Base-by-base conservation (phyloP, 2,113 vertebrate genomes). In the Nannobrachium achirus region DNA sequence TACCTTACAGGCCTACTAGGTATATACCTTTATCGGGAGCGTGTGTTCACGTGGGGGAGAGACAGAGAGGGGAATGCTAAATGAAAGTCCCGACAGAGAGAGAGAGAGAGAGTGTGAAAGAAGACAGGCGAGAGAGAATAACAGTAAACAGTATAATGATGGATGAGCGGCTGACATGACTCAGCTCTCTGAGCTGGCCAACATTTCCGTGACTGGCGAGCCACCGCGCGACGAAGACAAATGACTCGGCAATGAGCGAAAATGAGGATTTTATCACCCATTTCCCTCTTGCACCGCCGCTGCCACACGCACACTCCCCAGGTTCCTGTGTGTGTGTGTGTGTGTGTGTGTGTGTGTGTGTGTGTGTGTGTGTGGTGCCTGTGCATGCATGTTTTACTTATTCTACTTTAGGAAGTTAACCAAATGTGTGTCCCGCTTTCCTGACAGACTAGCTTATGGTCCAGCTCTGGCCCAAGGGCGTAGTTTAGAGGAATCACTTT, bases 261-360 rank as follows among this genome's bases (percentile, higher is more conserved):
- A 89, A 88, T 89, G 85, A 89, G 86, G 75, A 85, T 89, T 89
- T 91, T 89, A 89, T 89, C 88, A 86, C 86, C 89, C 84, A 85
- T 89, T 90, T 86, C 84, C 85, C 74, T 82, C 60, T 83, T 80
- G 79, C 77, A 69, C 78, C 33, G 50, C 79, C 70, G 68, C 72
- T 56, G 77, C 75, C 78, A 71, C 71, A 74, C 78, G 69, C 71
- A 74, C 70, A 20, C 69, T 79, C 79, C 77, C 52, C 46, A 70
- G 68, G 25, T 46, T 46, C 80, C 81, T 75, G 13, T 40, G 52
- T 65, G 63, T 65, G 49, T 64, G 61, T 56, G 51, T 45, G 38
- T 44, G 41, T 42, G 8, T 52, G 6, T 52, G n/a, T 56, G 50
- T 42, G 15, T 65, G 50, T 33, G 13, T 45, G 63, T 55, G 49